phyloP scores from a whole-genome alignment of 37 sponge, comb jelly and placozoan genomes.

The Tethya wilhelma region DNA sequence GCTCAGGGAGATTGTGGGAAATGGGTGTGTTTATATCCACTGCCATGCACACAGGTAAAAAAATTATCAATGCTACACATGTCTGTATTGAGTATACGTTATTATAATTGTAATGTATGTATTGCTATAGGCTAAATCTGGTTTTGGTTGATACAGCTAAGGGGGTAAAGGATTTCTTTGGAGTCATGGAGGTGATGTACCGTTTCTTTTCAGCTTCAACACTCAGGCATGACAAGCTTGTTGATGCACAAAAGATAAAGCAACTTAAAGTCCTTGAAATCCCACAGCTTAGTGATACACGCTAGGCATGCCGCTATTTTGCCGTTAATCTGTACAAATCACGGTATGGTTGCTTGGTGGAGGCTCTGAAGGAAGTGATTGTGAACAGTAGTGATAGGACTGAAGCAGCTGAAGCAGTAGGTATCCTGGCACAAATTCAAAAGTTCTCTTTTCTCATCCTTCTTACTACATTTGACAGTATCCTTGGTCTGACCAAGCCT shows the following conservation, averaged over 20 bases:
- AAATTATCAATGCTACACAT: background rate
- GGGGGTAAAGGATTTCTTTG: constrained; percentile 25
- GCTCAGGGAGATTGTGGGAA: constrained; percentile 23
- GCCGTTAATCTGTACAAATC: constrained; percentile 29
- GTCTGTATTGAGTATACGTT: too few species aligned
- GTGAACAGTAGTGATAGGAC: constrained; percentile 26
- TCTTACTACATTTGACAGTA: constrained; percentile 22
- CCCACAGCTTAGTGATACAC: constrained; percentile 39
- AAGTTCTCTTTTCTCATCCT: constrained; percentile 36
- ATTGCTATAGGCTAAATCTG: constrained; percentile 29
- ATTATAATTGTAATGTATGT: background rate
- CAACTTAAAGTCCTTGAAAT: constrained; percentile 46
- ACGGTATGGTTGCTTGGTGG: too few species aligned
- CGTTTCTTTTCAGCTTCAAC: constrained; percentile 26
- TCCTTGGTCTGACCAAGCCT: constrained; percentile 47
- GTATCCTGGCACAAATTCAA: constrained; percentile 28
- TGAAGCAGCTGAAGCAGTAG: constrained; percentile 38
- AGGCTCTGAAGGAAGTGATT: constrained; percentile 26
- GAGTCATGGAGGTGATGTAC: constrained; percentile 10
- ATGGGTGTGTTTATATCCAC: constrained; percentile 24
- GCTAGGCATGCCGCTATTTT: constrained; percentile 31
- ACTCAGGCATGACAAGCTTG: constrained; percentile 33
- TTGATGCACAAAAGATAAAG: too few species aligned
- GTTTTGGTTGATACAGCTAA: constrained; percentile 28
- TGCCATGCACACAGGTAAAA: constrained; percentile 37